A percentile compares a stretch with the other conserved stretches of the same genome.
Evolutionary conservation across 2,113 vertebrate species (phyloP).

Genomic region (Mirounga angustirostris): DNA sequence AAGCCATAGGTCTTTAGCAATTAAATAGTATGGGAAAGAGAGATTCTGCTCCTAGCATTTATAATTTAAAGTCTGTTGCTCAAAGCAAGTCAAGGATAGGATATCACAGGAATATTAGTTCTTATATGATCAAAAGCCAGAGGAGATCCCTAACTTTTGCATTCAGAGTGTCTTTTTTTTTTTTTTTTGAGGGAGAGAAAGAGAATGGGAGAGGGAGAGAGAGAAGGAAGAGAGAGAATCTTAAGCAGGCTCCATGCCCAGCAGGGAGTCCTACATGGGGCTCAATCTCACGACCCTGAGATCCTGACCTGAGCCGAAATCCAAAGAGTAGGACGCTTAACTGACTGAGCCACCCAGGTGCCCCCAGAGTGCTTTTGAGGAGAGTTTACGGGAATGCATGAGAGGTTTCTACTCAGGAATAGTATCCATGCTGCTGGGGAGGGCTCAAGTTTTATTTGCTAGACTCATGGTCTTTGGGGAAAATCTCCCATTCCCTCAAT

Average conservation of each 20-base stretch:
- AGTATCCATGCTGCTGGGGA: not conserved
- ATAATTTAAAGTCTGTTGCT: not conserved
- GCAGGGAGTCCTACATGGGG: not conserved
- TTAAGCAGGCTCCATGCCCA: not conserved
- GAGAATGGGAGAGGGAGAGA: not conserved
- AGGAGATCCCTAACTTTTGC: not conserved
- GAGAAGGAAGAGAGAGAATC: not conserved
- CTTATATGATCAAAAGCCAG: not conserved
- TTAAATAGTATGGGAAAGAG: not conserved
- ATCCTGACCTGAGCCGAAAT: not conserved
- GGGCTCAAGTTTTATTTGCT: not conserved
- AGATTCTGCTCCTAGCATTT: conserved; percentile 12
- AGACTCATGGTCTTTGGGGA: not conserved
- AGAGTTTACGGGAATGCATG: not conserved
- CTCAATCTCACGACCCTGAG: not conserved
- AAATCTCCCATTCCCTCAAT: conserved; percentile 2
- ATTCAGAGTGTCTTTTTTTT: not conserved
- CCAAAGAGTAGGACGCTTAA: not conserved
- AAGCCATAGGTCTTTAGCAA: not conserved
- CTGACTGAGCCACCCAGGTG: not conserved
- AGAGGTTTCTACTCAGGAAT: not conserved
- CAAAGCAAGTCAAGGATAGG: not conserved
- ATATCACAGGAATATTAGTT: not conserved
- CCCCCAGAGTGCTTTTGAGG: not conserved
- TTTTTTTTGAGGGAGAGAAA: not conserved